A percentile compares a stretch with the other conserved stretches of the same genome.
These are phyloP conservation scores for Aplidium turbinatum DNA, from an alignment of 23 tunicate species.

Conservation along the genomic window DNA sequence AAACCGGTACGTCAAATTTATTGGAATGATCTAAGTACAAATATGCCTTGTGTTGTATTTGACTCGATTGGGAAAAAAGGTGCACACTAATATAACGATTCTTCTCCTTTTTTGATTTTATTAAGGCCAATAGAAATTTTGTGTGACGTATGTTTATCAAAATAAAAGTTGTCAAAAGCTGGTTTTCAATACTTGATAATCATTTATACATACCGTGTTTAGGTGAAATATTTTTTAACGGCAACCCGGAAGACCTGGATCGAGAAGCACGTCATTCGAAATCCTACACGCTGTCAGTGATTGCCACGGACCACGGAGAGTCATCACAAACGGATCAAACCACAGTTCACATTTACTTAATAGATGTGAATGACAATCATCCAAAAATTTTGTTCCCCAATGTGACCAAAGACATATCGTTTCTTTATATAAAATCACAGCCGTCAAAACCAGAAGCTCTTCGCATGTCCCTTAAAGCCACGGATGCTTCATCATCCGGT, in stretches of 20 bases:
- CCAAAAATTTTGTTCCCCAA: constrained; percentile 64
- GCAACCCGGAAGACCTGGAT: constrained; percentile 49
- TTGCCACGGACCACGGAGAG: constrained; percentile 64
- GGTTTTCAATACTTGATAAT: not conserved
- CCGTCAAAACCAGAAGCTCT: not conserved
- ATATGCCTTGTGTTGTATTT: too few species aligned
- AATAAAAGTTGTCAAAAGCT: too few species aligned
- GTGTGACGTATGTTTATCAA: too few species aligned
- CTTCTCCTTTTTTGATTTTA: too few species aligned
- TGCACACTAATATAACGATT: too few species aligned
- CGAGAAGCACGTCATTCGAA: constrained; percentile 55
- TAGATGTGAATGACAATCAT: constrained; percentile 78
- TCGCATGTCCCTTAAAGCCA: not conserved
- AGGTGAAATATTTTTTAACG: constrained; percentile 73
- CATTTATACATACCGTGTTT: not conserved
- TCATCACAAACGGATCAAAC: constrained; percentile 20
- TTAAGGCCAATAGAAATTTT: too few species aligned
- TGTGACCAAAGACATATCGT: constrained; percentile 52
- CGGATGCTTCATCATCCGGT: not conserved
- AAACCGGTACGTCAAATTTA: too few species aligned
- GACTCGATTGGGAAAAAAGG: too few species aligned
- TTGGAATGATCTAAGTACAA: too few species aligned
- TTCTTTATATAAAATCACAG: constrained; percentile 35
- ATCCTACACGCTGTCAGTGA: constrained; percentile 46
- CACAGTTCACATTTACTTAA: constrained; percentile 57